Percentiles rank a stretch among this genome's conserved stretches.
Conservation (phyloP, 2,113 vertebrate genomes). For the Xyliphius kryptos region DNA sequence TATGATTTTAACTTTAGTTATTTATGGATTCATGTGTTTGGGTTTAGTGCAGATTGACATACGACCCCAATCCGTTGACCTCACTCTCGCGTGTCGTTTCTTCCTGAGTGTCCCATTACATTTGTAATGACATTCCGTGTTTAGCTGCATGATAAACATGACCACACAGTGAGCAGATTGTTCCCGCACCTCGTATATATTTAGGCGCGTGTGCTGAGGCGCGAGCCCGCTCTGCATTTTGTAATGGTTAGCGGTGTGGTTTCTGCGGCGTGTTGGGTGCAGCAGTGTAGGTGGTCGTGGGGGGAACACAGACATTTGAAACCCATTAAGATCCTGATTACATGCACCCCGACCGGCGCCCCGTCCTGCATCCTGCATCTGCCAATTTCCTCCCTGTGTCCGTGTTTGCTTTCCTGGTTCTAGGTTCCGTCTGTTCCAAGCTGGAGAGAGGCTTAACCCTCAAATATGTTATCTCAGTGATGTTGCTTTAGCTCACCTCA, state of each 20-base stretch:
- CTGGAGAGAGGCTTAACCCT: neutral
- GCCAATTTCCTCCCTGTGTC: neutral
- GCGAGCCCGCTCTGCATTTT: slow-evolving; percentile 23
- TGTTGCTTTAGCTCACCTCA: slow-evolving; percentile 3
- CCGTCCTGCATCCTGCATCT: slow-evolving; percentile 2
- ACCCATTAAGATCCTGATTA: slow-evolving; percentile 24
- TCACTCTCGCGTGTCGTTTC: no score
- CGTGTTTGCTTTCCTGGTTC: neutral
- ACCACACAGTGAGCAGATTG: slow-evolving; percentile 39
- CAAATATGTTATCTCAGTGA: slow-evolving; percentile 18
- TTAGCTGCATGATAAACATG: neutral
- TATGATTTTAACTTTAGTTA: no score
- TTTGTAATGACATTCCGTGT: no score
- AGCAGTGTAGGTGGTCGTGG: slow-evolving; percentile 20
- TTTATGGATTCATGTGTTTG: no score
- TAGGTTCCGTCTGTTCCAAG: neutral
- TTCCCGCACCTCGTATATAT: slow-evolving; percentile 36
- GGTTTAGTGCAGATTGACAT: no score
- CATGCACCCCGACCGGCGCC: neutral
- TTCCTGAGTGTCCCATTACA: no score
- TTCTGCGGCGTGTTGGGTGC: slow-evolving; percentile 2
- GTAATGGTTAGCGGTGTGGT: slow-evolving; percentile 21
- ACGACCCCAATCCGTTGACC: no score
- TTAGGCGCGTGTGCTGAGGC: slow-evolving; percentile 39
- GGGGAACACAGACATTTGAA: neutral